A percentile compares a stretch with the other conserved stretches of the same genome.
Evolutionary conservation across 2,797 vertebrate genomes (phyloP).

Genomic region (Catamblyrhynchus diadema): DNA sequence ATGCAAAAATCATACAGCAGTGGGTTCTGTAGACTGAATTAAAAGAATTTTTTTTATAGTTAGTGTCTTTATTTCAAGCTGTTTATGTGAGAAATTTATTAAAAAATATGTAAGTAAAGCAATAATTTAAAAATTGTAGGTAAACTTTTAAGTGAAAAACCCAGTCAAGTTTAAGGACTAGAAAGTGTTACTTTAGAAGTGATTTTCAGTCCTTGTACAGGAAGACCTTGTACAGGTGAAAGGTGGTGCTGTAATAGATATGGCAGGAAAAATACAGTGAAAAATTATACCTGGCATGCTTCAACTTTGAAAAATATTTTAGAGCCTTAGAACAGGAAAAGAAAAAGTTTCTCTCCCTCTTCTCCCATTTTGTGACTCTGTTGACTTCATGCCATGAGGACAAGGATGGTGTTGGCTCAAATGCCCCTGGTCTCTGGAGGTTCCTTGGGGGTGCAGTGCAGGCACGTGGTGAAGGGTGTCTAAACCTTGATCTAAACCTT

Average conservation of each 20-base stretch:
- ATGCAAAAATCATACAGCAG: neutral
- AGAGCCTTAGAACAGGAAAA: neutral
- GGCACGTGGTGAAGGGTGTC: neutral
- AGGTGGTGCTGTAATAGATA: neutral
- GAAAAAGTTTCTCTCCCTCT: fast-evolving
- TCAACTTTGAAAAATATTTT: neutral
- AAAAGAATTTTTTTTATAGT: neutral
- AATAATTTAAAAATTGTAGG: neutral
- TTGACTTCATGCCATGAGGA: neutral
- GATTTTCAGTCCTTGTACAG: neutral
- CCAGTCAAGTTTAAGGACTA: neutral
- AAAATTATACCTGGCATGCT: neutral
- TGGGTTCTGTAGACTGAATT: no score
- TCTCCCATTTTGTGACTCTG: neutral
- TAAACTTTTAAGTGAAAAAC: neutral
- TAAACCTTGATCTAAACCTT: neutral
- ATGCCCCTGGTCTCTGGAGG: neutral
- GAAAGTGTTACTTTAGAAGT: neutral
- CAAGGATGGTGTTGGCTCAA: neutral
- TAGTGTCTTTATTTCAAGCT: neutral
- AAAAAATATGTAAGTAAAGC: neutral
- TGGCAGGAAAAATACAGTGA: neutral
- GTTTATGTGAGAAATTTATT: neutral
- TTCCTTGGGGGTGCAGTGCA: neutral
- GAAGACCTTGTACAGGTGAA: neutral